Conservation (phyloP, 2,888 invertebrate genomes). For the Quadroppia sp. region DNA sequence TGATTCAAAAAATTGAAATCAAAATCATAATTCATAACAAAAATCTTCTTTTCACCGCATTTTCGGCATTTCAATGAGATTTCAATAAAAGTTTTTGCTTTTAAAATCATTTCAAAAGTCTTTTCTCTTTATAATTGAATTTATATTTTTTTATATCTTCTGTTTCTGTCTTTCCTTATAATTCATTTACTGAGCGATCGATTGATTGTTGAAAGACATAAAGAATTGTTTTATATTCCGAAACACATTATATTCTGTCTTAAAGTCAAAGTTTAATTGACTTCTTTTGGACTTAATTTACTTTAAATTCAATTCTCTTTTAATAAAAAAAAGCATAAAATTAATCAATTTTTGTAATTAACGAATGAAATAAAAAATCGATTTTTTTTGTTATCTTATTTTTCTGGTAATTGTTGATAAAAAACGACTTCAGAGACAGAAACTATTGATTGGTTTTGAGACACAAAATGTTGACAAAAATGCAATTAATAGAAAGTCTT, state of each 20-base stretch:
- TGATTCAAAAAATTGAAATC: too few relatives aligned
- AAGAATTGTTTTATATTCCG: too few relatives aligned
- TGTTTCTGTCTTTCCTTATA: not conserved
- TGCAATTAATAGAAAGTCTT: not conserved
- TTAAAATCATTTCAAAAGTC: too few relatives aligned
- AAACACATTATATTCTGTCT: not conserved
- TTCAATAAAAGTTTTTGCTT: not conserved
- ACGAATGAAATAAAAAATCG: too few relatives aligned
- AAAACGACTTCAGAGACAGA: not conserved
- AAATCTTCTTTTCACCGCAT: too few relatives aligned
- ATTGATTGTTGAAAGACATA: not conserved
- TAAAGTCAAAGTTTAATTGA: too few relatives aligned
- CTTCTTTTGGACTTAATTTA: too few relatives aligned
- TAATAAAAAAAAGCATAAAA: too few relatives aligned
- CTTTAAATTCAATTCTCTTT: too few relatives aligned
- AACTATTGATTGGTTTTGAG: not conserved
- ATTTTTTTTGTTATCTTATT: not conserved
- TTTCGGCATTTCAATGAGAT: too few relatives aligned
- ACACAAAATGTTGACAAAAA: not conserved
- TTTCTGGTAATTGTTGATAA: not conserved
- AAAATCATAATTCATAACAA: too few relatives aligned
- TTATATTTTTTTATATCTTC: too few relatives aligned
- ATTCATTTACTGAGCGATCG: not conserved
- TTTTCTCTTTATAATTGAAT: not conserved
- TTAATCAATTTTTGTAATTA: not conserved